Conservation (phyloP, 2,888 invertebrate genomes). For the Philereme transversata region DNA sequence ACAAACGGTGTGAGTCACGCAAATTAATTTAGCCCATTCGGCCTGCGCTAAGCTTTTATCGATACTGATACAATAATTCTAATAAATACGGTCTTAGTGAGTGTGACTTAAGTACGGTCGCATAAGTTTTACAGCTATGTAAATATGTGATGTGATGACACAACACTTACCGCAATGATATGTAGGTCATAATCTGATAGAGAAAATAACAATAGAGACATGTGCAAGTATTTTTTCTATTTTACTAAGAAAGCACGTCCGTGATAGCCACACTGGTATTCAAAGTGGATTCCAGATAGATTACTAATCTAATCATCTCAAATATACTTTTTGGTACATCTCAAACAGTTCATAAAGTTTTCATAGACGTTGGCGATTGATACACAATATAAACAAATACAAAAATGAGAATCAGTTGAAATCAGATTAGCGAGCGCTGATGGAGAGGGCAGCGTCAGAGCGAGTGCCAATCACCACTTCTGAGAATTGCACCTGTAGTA, state of each 20-base stretch:
- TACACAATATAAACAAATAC: too few relatives aligned
- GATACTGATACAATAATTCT: constrained; percentile 31
- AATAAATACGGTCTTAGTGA: constrained; percentile 21
- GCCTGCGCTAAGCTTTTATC: constrained; percentile 40
- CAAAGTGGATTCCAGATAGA: too few relatives aligned
- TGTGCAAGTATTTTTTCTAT: constrained; percentile 6
- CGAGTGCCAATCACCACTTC: constrained; percentile 66
- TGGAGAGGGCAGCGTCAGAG: constrained; percentile 39
- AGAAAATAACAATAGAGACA: constrained; percentile 7
- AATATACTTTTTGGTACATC: too few relatives aligned
- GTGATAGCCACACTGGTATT: neutral
- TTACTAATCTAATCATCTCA: too few relatives aligned
- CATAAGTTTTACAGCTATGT: constrained; percentile 16
- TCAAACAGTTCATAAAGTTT: too few relatives aligned
- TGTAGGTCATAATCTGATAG: constrained; percentile 10
- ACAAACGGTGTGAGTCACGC: constrained; percentile 62
- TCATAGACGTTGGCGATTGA: too few relatives aligned
- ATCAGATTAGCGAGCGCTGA: constrained; percentile 17
- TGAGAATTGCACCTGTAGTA: constrained; percentile 65
- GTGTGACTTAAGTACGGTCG: too few relatives aligned
- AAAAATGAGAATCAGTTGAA: constrained; percentile 5
- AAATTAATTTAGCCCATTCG: constrained; percentile 52
- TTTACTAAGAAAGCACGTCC: constrained; percentile 15
- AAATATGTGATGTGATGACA: neutral
- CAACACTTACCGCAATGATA: neutral